Evolutionary conservation across 2,113 vertebrate genomes (phyloP), one percentile per base, ranked within the genome.

Genomic region (Leucosticte australis): DNA sequence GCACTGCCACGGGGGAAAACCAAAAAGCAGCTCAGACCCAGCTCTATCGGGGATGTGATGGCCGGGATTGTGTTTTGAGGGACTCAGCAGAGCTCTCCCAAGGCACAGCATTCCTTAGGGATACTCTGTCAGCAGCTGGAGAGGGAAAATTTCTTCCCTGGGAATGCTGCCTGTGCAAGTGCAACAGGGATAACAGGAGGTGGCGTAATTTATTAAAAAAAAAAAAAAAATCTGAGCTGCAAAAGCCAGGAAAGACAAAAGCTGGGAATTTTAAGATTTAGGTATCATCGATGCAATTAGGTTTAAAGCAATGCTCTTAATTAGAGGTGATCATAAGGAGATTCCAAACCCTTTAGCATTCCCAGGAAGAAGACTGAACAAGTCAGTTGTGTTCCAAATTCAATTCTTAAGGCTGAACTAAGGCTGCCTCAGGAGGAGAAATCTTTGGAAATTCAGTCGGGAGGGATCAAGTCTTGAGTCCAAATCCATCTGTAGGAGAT

Each of bases 261-360:
- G 10, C 20, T 37, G 39, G 26, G 71, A n/a, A 46, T 79, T 30
- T 27, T 9, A 20, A 33, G 42, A 31, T 39, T 81, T 52, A 16
- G 31, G 3, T 41, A 7, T 41, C 22, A 14, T 6, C 1, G 0
- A 8, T 6, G 33, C 0, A 6, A 27, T 33, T 3, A 35, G 33
- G 24, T 44, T 60, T 15, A 79, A 50, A 71, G 31, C 37, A 56
- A 27, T 1, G 19, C 5, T 75, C 2, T 70, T 26, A 46, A 18
- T 35, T 64, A 26, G 33, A 53, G 19, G 21, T 19, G 53, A 13
- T 64, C 2, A 1, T 27, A 57, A 80, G 39, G 18, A 18, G 35
- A 77, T 49, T 71, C 46, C 31, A 76, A 42, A 49, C 27, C 24
- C 15, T 47, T 14, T 33, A 13, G 44, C 6, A 6, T 23, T 37